Evolutionary conservation across 2,888 invertebrate genomes (phyloP).

Genomic region (Pachycephus smyrnensis): DNA sequence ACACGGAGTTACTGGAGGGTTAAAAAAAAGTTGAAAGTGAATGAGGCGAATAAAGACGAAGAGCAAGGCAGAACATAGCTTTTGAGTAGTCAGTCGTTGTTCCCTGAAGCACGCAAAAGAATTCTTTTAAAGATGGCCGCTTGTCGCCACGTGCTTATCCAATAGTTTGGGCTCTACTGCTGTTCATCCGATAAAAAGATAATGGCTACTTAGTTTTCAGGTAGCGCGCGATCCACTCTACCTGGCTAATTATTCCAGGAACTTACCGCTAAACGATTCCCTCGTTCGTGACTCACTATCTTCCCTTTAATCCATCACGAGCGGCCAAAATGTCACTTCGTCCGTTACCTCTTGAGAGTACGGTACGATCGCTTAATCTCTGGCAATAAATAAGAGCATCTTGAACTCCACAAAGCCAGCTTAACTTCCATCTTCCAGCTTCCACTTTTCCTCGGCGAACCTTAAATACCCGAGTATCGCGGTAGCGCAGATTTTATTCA

Average conservation of each 20-base stretch:
- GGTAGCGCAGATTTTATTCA: background rate
- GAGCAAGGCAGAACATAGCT: background rate
- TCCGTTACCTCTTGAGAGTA: background rate
- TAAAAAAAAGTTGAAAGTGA: background rate
- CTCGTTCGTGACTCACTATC: background rate
- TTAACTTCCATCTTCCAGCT: background rate
- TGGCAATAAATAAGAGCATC: constrained; percentile 4
- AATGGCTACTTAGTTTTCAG: constrained; percentile 1
- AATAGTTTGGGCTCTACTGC: background rate
- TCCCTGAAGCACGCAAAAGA: background rate
- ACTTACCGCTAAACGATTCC: background rate
- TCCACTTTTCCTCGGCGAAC: background rate
- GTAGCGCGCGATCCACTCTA: background rate
- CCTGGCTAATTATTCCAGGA: constrained; percentile 1
- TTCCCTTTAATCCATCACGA: constrained; percentile 1
- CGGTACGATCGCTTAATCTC: background rate
- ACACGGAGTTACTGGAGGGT: background rate
- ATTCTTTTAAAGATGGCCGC: background rate
- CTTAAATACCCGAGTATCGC: background rate
- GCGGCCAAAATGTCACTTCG: background rate
- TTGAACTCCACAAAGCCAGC: background rate
- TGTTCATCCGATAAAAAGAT: background rate
- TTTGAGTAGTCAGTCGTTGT: background rate
- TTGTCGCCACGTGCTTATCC: background rate
- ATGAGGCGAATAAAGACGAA: background rate